A percentile compares a stretch with the other conserved stretches of the same genome.
phyloP scores from a whole-genome alignment of 2,113 vertebrate genomes.

The Lycaon pictus region DNA sequence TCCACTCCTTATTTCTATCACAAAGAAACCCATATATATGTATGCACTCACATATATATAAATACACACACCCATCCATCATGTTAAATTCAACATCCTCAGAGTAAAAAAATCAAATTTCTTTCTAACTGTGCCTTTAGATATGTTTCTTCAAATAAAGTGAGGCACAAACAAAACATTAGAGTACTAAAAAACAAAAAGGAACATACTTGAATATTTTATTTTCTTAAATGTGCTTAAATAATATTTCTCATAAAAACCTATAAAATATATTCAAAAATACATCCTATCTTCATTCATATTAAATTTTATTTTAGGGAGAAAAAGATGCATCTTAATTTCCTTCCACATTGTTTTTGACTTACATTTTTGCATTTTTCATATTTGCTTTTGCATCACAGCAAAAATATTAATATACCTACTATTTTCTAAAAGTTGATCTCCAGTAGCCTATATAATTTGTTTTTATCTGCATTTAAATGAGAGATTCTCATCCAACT shows the following conservation, averaged over 20 bases:
- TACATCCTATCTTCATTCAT: neutral
- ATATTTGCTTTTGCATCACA: neutral
- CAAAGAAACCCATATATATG: neutral
- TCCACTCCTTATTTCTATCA: neutral
- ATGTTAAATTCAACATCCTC: neutral
- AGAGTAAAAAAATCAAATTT: slow-evolving; percentile 1
- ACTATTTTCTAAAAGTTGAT: neutral
- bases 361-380: slow-evolving; percentile 18
- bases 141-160: slow-evolving; percentile 7
- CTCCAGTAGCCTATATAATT: neutral
- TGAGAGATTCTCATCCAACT: neutral
- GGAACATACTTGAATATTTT: neutral
- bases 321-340: neutral
- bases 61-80: neutral
- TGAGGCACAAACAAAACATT: neutral
- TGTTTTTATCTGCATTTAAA: neutral
- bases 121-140: neutral
- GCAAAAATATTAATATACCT: slow-evolving; percentile 3
- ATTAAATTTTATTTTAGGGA: neutral
- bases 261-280: neutral
- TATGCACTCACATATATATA: neutral
- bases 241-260: slow-evolving; percentile 55
- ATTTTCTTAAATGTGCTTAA: slow-evolving; percentile 42
- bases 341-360: neutral
- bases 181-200: neutral